Conservation (phyloP, 1,140 invertebrate species). For the Diabrotica virgifera region DNA sequence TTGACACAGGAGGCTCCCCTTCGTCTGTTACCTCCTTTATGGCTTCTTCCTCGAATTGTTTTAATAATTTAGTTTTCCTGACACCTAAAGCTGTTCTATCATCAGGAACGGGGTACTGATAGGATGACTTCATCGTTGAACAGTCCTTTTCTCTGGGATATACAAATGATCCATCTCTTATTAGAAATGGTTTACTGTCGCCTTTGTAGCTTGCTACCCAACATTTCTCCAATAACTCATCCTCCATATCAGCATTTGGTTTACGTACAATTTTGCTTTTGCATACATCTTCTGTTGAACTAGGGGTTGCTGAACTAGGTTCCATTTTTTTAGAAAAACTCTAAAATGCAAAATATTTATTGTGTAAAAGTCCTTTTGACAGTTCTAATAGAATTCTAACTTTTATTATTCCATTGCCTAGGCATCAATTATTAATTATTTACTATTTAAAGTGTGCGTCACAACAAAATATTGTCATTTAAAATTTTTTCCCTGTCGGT, state of each 20-base stretch:
- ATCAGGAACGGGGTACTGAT: not conserved
- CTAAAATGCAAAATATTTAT: not conserved
- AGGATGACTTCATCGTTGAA: constrained; percentile 17
- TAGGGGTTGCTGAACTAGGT: not conserved
- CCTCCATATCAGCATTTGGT: constrained; percentile 1
- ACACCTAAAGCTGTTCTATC: constrained; percentile 2
- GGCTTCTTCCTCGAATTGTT: constrained; percentile 15
- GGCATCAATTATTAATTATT: not conserved
- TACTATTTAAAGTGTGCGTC: not conserved
- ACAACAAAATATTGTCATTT: too few species aligned
- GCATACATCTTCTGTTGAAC: not conserved
- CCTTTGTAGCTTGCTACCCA: constrained; percentile 18
- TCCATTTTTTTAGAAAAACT: not conserved
- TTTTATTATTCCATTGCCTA: not conserved
- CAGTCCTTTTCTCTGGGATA: not conserved
- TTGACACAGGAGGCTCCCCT: not conserved
- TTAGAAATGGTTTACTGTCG: constrained; percentile 21
- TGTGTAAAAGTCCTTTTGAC: not conserved
- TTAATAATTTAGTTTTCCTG: constrained; percentile 3
- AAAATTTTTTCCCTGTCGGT: too few species aligned
- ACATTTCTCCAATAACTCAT: constrained; percentile 12
- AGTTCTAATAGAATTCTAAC: not conserved
- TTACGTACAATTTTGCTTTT: not conserved
- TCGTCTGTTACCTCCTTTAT: constrained; percentile 9
- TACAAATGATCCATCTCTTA: constrained; percentile 13